Conservation (phyloP, 2,888 invertebrate species). For the Catocala sponsa region DNA sequence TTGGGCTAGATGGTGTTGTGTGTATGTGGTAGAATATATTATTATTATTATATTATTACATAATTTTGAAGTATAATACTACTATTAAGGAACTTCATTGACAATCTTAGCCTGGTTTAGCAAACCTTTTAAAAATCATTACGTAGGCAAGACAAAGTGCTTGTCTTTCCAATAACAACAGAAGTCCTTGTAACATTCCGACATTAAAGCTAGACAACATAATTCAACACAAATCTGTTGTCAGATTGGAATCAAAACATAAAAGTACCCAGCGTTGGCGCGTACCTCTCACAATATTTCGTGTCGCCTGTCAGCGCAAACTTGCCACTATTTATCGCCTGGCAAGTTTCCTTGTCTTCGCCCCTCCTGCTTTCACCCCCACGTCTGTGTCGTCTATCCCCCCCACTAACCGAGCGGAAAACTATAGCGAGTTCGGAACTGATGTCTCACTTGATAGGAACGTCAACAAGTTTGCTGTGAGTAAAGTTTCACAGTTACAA, state of each 20-base stretch:
- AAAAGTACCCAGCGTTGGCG: conserved; percentile 38
- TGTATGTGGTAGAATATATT: too few species aligned
- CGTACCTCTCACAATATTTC: conserved; percentile 57
- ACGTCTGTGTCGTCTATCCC: conserved; percentile 7
- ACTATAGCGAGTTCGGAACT: conserved; percentile 61
- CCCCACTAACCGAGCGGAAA: conserved; percentile 53
- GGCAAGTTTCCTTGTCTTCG: conserved; percentile 52
- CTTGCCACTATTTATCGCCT: conserved; percentile 61
- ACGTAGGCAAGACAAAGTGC: not conserved
- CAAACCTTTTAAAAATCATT: too few species aligned
- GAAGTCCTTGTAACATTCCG: not conserved
- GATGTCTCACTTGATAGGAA: conserved; percentile 61
- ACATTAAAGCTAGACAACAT: conserved; percentile 13
- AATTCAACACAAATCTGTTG: conserved; percentile 41
- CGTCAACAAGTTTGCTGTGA: conserved; percentile 53
- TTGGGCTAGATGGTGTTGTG: too few species aligned
- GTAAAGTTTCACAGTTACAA: conserved; percentile 31
- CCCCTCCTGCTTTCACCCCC: conserved; percentile 20
- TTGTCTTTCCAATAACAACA: not conserved
- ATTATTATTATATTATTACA: too few species aligned
- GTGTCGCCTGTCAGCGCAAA: conserved; percentile 60
- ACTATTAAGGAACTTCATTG: too few species aligned
- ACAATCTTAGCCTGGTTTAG: too few species aligned
- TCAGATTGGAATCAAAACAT: conserved; percentile 57
- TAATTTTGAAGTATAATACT: too few species aligned